A percentile compares a stretch with the other conserved stretches of the same genome.
These are phyloP conservation scores for Scomberomorus guttatus DNA, from an alignment of 2,797 vertebrate species.

Conservation along the genomic window DNA sequence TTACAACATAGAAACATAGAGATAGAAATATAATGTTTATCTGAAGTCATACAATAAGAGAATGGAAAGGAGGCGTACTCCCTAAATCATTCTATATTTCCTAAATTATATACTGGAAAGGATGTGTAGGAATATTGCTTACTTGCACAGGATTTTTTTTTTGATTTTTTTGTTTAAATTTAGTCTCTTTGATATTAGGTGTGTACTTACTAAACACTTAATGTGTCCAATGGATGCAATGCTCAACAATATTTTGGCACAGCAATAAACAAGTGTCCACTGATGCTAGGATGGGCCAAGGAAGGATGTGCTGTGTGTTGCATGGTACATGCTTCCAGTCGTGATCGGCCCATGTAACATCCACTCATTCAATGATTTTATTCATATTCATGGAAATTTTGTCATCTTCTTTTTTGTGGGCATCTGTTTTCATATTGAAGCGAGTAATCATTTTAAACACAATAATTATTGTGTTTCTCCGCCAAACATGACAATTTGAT, in stretches of 20 bases:
- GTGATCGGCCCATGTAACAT: neutral
- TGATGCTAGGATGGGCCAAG: conserved; percentile 13
- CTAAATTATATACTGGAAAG: neutral
- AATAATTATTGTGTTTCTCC: too few species aligned
- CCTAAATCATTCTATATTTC: neutral
- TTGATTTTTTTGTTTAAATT: neutral
- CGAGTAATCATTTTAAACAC: too few species aligned
- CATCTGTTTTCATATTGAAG: too few species aligned
- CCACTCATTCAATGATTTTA: too few species aligned
- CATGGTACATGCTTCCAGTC: conserved; percentile 15
- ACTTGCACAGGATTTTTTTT: neutral
- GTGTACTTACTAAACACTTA: conserved; percentile 30
- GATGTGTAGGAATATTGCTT: neutral
- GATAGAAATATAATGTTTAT: too few species aligned
- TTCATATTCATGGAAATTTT: too few species aligned
- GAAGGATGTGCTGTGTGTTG: conserved; percentile 18
- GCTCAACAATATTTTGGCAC: conserved; percentile 8
- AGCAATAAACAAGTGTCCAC: conserved; percentile 11
- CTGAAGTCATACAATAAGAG: too few species aligned
- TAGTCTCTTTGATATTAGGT: conserved; percentile 14
- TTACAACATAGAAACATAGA: too few species aligned
- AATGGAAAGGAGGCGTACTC: neutral
- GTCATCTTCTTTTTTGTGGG: too few species aligned
- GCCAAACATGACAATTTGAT: too few species aligned
- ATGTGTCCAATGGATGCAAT: neutral